Evolutionary conservation across 2,888 invertebrate genomes (phyloP).

Genomic region (Cheilosia vernalis): DNA sequence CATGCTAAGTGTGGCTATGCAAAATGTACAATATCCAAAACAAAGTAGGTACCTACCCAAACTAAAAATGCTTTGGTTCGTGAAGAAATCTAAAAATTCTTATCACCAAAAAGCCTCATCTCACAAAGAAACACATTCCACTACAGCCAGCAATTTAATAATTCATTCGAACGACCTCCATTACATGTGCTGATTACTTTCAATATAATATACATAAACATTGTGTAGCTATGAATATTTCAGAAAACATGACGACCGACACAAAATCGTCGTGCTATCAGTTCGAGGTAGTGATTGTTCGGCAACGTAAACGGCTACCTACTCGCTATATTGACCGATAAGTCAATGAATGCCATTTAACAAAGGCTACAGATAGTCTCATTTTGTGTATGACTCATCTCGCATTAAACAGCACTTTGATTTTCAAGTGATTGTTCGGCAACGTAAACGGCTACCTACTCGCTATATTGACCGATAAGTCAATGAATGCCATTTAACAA

Average conservation of each 20-base stretch:
- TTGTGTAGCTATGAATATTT: too few relatives aligned
- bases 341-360: constrained; percentile 9
- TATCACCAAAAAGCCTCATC: not conserved
- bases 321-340: constrained; percentile 8
- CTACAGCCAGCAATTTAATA: not conserved
- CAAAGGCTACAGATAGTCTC: not conserved
- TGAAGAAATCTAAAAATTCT: not conserved
- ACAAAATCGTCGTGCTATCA: constrained; percentile 1
- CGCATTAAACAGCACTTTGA: too few relatives aligned
- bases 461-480: constrained; percentile 14
- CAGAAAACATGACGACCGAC: not conserved
- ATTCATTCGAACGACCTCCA: not conserved
- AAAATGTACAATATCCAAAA: too few relatives aligned
- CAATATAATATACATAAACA: too few relatives aligned
- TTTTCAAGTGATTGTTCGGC: constrained; percentile 1
- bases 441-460: not conserved
- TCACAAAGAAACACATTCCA: not conserved
- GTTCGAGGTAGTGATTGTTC: not conserved
- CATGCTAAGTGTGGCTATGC: too few relatives aligned
- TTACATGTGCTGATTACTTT: not conserved
- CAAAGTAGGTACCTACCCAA: too few relatives aligned
- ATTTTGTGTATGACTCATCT: constrained; percentile 3
- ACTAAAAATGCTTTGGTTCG: too few relatives aligned
- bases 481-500: constrained; percentile 2
- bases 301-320: not conserved